A percentile compares a stretch with the other conserved stretches of the same genome.
phyloP scores from a whole-genome alignment of 2,888 invertebrate genomes.

The Thereva nobilitata region DNA sequence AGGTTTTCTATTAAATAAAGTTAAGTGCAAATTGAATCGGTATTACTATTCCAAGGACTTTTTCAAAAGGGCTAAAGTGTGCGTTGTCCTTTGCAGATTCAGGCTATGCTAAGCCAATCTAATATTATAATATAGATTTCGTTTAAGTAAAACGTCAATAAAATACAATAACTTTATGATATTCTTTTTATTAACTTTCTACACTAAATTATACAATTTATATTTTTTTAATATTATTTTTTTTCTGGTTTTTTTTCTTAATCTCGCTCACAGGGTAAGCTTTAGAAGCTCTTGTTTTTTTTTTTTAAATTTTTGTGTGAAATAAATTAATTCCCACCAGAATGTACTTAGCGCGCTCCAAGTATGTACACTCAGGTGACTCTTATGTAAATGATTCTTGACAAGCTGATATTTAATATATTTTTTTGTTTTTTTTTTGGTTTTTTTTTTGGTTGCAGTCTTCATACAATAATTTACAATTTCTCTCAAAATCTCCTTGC shows the following conservation, averaged over 20 bases:
- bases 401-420: conserved; percentile 21
- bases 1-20: no score
- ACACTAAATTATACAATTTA: conserved; percentile 12
- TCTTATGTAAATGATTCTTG: conserved; percentile 1
- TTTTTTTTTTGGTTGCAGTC: conserved; percentile 18
- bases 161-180: conserved; percentile 8
- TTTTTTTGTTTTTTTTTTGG: no score
- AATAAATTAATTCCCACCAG: conserved; percentile 12
- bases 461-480: conserved; percentile 29
- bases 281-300: conserved; percentile 30
- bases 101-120: no score
- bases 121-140: no score
- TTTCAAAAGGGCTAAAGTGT: no score
- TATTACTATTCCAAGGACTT: no score
- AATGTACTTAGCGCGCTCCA: not conserved
- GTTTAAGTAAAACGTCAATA: not conserved
- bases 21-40: no score
- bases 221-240: conserved; percentile 16
- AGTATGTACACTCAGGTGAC: not conserved
- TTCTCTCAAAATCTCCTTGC: conserved; percentile 1
- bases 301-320: not conserved
- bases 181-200: conserved; percentile 30
- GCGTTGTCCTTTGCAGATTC: no score
- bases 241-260: not conserved
- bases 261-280: conserved; percentile 35